Evolutionary conservation across 2,888 invertebrate genomes (phyloP).

Genomic region (Cremastobaeus sp.): DNA sequence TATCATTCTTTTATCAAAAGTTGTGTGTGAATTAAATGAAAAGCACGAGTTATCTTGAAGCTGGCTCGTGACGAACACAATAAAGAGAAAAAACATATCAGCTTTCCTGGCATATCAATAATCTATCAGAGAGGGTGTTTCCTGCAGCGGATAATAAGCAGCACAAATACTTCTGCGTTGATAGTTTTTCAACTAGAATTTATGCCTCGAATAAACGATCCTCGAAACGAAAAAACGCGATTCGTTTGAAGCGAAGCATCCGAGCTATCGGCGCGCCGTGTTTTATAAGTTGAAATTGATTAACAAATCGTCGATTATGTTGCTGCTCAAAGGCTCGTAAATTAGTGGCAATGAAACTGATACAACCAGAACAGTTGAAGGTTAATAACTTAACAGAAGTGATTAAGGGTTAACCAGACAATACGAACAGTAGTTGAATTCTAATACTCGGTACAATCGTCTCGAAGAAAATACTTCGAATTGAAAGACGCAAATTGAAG

Average conservation of each 20-base stretch:
- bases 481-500: conserved; percentile 8
- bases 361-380: conserved; percentile 23
- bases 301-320: too few species aligned
- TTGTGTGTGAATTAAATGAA: conserved; percentile 11
- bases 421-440: conserved; percentile 6
- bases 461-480: conserved; percentile 18
- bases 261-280: too few species aligned
- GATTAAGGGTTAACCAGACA: conserved; percentile 40
- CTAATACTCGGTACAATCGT: conserved; percentile 1
- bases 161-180: conserved; percentile 13
- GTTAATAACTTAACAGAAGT: conserved; percentile 31
- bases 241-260: too few species aligned
- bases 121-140: conserved; percentile 41
- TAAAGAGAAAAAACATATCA: conserved; percentile 28
- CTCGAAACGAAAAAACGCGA: too few species aligned
- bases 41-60: conserved; percentile 13
- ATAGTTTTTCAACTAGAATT: conserved; percentile 19
- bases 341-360: conserved; percentile 25
- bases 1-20: too few species aligned
- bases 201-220: neutral
- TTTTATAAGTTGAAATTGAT: too few species aligned
- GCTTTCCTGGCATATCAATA: conserved; percentile 37
- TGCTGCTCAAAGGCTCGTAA: too few species aligned
- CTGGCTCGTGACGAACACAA: conserved; percentile 1
- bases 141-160: conserved; percentile 38